Evolutionary conservation across 2,113 vertebrate genomes (phyloP).

Genomic region (Neoarius graeffei): DNA sequence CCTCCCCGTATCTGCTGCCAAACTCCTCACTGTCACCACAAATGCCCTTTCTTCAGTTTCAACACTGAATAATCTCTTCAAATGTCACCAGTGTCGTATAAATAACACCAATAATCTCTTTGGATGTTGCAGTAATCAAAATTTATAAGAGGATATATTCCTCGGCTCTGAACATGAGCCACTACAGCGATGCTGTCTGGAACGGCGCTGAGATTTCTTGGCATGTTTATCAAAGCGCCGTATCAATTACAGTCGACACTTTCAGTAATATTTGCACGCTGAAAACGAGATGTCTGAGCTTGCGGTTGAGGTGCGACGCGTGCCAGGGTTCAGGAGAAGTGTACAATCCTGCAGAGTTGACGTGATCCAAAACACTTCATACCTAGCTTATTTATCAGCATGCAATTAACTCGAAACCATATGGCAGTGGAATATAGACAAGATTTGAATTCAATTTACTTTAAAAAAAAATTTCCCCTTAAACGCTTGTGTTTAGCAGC

Average conservation of each 20-base stretch:
- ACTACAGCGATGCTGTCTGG: conserved; percentile 7
- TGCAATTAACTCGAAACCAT: neutral
- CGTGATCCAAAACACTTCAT: neutral
- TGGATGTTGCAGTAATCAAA: conserved; percentile 36
- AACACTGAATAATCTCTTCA: conserved; percentile 23
- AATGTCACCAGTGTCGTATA: conserved; percentile 32
- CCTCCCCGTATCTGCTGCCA: conserved; percentile 1
- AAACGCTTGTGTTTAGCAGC: neutral
- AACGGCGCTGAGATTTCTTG: conserved; percentile 25
- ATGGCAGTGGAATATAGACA: neutral
- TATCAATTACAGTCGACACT: conserved; percentile 14
- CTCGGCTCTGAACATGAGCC: conserved; percentile 11
- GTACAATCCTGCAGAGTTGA: neutral
- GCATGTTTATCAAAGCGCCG: conserved; percentile 30
- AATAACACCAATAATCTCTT: conserved; percentile 37
- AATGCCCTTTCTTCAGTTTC: conserved; percentile 32
- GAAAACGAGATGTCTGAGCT: conserved; percentile 1
- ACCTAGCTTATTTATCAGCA: neutral
- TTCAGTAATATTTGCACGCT: neutral
- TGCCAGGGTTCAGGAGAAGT: conserved; percentile 1
- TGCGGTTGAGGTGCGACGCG: neutral
- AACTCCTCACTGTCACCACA: conserved; percentile 17
- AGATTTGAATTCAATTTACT: neutral
- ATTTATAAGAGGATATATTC: conserved; percentile 26
- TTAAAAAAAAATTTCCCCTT: neutral